phyloP scores from a whole-genome alignment of 2,888 invertebrate species.

The Pecten maximus region DNA sequence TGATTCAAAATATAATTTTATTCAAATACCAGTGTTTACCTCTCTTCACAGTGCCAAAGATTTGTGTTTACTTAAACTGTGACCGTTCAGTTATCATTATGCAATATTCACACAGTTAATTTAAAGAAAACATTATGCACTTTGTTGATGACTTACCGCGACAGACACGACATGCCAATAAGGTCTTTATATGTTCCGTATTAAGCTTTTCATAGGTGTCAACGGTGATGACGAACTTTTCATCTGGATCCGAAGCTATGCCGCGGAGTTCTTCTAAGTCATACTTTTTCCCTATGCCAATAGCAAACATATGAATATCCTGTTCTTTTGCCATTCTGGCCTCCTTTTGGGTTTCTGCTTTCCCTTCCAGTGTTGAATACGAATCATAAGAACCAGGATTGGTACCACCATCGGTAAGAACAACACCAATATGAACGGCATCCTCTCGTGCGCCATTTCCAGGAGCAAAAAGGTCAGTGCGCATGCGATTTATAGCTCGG shows the following conservation, averaged over 20 bases:
- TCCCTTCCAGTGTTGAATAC: not conserved
- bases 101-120: too few relatives aligned
- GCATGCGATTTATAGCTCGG: conserved; percentile 41
- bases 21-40: too few relatives aligned
- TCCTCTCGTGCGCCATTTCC: conserved; percentile 48
- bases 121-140: too few relatives aligned
- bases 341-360: conserved; percentile 37
- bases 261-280: conserved; percentile 45
- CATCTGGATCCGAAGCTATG: conserved; percentile 46
- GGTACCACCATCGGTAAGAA: conserved; percentile 51
- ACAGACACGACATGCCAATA: conserved; percentile 45
- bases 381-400: conserved; percentile 45
- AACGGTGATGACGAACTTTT: conserved; percentile 31
- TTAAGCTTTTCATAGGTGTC: conserved; percentile 41
- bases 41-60: too few relatives aligned
- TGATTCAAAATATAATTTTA: too few relatives aligned
- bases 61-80: too few relatives aligned
- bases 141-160: too few relatives aligned
- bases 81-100: too few relatives aligned
- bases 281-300: conserved; percentile 46
- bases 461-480: conserved; percentile 22
- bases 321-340: conserved; percentile 38
- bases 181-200: conserved; percentile 38
- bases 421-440: conserved; percentile 48
- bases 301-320: conserved; percentile 45